phyloP scores from a whole-genome alignment of 2,888 invertebrate species.

The Saturnia japonica region DNA sequence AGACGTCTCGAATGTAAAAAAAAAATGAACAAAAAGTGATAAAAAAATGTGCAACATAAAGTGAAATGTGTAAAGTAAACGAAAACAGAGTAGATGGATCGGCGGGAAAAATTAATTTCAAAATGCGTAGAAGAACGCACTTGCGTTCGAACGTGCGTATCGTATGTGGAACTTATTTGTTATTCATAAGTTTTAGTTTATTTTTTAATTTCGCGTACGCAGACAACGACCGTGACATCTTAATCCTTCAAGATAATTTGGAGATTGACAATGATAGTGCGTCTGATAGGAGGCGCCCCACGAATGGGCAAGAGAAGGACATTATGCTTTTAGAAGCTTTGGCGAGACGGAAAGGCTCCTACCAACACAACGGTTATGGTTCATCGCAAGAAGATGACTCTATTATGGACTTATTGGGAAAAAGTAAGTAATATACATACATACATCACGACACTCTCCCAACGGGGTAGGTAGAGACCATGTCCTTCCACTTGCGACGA shows the following conservation, averaged over 20 bases:
- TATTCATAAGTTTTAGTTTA: slow-evolving; percentile 44
- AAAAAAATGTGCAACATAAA: slow-evolving; percentile 41
- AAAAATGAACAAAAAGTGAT: slow-evolving; percentile 32
- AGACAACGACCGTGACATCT: slow-evolving; percentile 70
- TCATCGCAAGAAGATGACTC: slow-evolving; percentile 84
- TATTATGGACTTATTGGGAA: slow-evolving; percentile 91
- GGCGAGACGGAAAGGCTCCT: slow-evolving; percentile 83
- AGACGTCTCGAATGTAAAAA: slow-evolving; percentile 53
- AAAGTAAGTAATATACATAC: slow-evolving; percentile 84
- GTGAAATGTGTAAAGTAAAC: slow-evolving; percentile 50
- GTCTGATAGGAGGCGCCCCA: slow-evolving; percentile 75
- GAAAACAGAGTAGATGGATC: slow-evolving; percentile 49
- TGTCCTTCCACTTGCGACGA: no score
- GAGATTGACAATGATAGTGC: slow-evolving; percentile 58
- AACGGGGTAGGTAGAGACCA: no score
- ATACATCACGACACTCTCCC: no score
- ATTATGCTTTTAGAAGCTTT: slow-evolving; percentile 87
- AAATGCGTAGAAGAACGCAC: slow-evolving; percentile 59
- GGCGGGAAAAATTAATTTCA: slow-evolving; percentile 59
- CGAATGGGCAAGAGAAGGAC: slow-evolving; percentile 88
- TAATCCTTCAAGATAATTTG: slow-evolving; percentile 71
- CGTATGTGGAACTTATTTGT: slow-evolving; percentile 31
- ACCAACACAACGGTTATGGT: slow-evolving; percentile 63
- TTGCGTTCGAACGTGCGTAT: slow-evolving; percentile 19
- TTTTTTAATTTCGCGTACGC: slow-evolving; percentile 49